Evolutionary conservation across 2,888 invertebrate species (phyloP), one percentile per base, ranked within the genome.

Genomic region (Chaetogeoica ovagalla): DNA sequence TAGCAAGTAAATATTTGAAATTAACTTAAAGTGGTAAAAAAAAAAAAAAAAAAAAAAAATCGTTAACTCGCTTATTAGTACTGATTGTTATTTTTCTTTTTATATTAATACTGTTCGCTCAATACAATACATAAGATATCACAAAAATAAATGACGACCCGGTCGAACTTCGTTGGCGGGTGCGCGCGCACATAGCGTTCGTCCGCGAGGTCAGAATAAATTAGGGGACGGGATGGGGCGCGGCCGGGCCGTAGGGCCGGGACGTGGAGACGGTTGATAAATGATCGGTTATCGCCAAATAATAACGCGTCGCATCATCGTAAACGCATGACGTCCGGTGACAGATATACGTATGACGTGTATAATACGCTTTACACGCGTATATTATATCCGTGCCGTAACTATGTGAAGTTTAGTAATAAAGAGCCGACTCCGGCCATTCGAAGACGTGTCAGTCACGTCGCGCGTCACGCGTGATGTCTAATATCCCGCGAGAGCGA

Each of bases 361-460:
- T n/a, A n/a, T n/a, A n/a, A n/a, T n/a, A n/a, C n/a, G n/a, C n/a
- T n/a, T 15, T 30, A 30, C 30, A 30, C 30, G 30, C 30, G 8
- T 23, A 62, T 37, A 19, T 43, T 9, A 43, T 43, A 43, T 43
- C 7, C 6, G 6, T 43, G 6, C 43, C 7, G 23, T 62, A n/a
- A 66, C 39, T 66, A 66, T 66, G 66, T 66, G 55, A 66, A 75
- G 76, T 77, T 69, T 69, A 21, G 69, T 69, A 77, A 77, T 77
- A 77, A 77, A 77, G 69, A 77, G 69, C 76, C 76, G 2, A 1
- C 30, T 4, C 30, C 30, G 30, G 2, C 30, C 30, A 4, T 30
- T 30, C 59, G 19, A 69, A 77, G 76, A 77, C 52, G 76, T 69
- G 76, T 37, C 76, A 69, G 76, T 76, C 76, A 76, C 68, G 59